Conservation (phyloP, 1,140 invertebrate species). For the Cotesia glomerata region DNA sequence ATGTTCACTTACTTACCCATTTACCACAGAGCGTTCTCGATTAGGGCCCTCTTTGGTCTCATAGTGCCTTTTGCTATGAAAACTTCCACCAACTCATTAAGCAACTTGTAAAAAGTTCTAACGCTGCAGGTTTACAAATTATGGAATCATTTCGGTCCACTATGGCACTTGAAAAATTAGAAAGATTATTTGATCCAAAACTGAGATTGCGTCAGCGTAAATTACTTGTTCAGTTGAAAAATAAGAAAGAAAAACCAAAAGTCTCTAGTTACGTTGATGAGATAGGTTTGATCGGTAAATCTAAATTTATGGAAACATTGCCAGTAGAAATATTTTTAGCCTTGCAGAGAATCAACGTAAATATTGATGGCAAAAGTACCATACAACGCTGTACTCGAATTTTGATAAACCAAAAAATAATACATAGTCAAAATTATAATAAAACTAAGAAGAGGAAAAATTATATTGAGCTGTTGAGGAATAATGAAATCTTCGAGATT, state of each 20-base stretch:
- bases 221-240: too few relatives aligned
- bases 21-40: background rate
- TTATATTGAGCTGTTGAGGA: too few relatives aligned
- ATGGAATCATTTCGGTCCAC: too few relatives aligned
- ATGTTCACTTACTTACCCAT: conserved; percentile 14
- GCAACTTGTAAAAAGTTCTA: background rate
- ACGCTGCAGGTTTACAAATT: background rate
- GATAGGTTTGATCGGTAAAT: conserved; percentile 9
- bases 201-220: too few relatives aligned
- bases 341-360: background rate
- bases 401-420: conserved; percentile 5
- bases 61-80: background rate
- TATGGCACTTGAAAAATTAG: too few relatives aligned
- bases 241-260: conserved; percentile 9
- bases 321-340: background rate
- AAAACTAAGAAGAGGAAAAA: conserved; percentile 14
- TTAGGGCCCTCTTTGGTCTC: background rate
- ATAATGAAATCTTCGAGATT: too few relatives aligned
- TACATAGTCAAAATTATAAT: conserved; percentile 8
- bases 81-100: background rate
- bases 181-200: too few relatives aligned
- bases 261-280: background rate
- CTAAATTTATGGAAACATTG: background rate
- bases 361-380: background rate
- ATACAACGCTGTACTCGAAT: conserved; percentile 2